Evolutionary conservation across 2,113 vertebrate species (phyloP).

Genomic region (Amblyopsis rosae): DNA sequence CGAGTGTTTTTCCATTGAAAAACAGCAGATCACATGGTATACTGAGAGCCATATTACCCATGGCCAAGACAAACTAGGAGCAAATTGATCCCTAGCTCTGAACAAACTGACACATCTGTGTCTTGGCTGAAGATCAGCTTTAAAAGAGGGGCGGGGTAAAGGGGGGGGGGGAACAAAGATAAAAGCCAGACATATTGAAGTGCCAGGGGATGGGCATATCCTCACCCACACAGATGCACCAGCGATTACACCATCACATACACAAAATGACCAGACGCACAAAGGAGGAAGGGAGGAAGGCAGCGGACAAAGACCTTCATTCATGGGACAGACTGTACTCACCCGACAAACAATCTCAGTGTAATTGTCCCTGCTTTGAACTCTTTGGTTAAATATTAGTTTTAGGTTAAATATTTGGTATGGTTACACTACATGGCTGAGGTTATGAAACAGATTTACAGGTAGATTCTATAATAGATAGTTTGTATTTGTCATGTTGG

Average conservation of each 20-base stretch:
- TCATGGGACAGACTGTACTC: conserved; percentile 46
- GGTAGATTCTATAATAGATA: no score
- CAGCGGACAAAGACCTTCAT: conserved; percentile 61
- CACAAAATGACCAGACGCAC: not conserved
- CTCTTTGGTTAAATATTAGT: conserved; percentile 27
- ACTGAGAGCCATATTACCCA: conserved; percentile 1
- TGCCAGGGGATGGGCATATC: not conserved
- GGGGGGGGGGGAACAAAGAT: conserved; percentile 8
- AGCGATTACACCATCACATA: not conserved
- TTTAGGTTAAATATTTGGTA: conserved; percentile 24
- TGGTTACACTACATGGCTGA: not conserved
- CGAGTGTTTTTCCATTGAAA: not conserved
- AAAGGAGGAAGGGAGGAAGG: conserved; percentile 19
- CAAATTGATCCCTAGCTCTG: conserved; percentile 19
- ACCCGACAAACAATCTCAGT: conserved; percentile 19
- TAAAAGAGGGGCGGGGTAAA: not conserved
- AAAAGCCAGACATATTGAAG: conserved; percentile 11
- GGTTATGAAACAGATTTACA: no score
- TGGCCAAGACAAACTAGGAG: conserved; percentile 49
- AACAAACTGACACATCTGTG: conserved; percentile 38
- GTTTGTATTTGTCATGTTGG: no score
- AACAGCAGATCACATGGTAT: not conserved
- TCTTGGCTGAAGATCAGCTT: not conserved
- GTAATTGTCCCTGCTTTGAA: conserved; percentile 5
- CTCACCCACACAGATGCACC: conserved; percentile 11